Evolutionary conservation across 2,797 vertebrate genomes (phyloP).

Genomic region (Hydrophis major): DNA sequence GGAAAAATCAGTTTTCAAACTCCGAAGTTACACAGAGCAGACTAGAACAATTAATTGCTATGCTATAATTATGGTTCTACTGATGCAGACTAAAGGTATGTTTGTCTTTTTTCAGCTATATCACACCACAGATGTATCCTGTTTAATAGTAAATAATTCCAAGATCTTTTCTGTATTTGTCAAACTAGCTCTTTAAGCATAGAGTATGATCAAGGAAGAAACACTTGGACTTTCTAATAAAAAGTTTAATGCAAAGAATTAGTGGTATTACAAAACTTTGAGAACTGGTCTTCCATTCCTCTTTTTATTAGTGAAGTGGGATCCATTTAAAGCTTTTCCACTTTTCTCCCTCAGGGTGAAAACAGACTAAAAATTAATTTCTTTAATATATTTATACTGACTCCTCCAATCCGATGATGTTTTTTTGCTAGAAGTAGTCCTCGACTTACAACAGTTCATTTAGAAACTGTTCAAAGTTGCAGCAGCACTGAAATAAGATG

Average conservation of each 20-base stretch:
- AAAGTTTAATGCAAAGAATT: background rate
- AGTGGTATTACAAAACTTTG: background rate
- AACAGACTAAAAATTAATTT: background rate
- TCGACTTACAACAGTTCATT: background rate
- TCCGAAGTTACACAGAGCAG: background rate
- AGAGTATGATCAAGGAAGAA: background rate
- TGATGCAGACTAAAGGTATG: background rate
- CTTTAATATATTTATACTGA: background rate
- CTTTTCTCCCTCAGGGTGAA: background rate
- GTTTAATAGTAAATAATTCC: background rate
- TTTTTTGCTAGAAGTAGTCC: background rate
- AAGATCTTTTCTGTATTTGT: background rate
- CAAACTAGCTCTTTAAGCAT: background rate
- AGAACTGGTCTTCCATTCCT: background rate
- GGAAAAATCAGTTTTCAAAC: background rate
- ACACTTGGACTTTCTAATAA: background rate
- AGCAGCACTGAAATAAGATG: background rate
- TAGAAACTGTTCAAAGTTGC: background rate
- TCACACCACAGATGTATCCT: background rate
- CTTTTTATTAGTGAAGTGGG: background rate
- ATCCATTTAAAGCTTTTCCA: background rate
- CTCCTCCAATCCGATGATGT: background rate
- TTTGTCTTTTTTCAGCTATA: background rate
- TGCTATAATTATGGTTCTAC: background rate
- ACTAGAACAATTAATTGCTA: background rate